Conservation (phyloP, 2,797 vertebrate genomes). For the Arvicola amphibius region DNA sequence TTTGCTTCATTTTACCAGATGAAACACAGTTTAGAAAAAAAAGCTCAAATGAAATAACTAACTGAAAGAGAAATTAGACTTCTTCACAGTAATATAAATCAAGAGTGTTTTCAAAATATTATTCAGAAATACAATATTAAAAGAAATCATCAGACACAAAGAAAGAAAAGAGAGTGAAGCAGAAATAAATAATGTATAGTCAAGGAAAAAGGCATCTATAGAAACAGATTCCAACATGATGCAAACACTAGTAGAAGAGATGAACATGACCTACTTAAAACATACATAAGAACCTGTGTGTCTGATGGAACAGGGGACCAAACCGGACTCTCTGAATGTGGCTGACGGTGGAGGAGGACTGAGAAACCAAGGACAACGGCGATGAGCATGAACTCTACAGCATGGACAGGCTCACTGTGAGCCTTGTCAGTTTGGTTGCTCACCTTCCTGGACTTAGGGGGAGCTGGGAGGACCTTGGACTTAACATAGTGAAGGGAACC, state of each 20-base stretch:
- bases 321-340: too few relatives aligned
- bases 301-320: too few relatives aligned
- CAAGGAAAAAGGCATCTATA: background rate
- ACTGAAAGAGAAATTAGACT: background rate
- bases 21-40: background rate
- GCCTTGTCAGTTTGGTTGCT: too few relatives aligned
- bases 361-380: too few relatives aligned
- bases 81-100: background rate
- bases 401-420: too few relatives aligned
- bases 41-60: background rate
- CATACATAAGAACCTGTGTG: background rate
- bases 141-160: background rate
- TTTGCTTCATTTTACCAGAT: background rate
- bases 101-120: background rate
- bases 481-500: too few relatives aligned
- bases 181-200: background rate
- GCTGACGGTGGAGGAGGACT: too few relatives aligned
- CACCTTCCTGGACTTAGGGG: too few relatives aligned
- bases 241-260: background rate
- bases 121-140: background rate
- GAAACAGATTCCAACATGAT: background rate
- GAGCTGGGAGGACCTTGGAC: too few relatives aligned
- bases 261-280: background rate
- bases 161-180: background rate
- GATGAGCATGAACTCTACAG: too few relatives aligned